Evolutionary conservation across 2,888 invertebrate species (phyloP), one percentile per base, ranked within the genome.

Genomic region (Calameuta pallipes): DNA sequence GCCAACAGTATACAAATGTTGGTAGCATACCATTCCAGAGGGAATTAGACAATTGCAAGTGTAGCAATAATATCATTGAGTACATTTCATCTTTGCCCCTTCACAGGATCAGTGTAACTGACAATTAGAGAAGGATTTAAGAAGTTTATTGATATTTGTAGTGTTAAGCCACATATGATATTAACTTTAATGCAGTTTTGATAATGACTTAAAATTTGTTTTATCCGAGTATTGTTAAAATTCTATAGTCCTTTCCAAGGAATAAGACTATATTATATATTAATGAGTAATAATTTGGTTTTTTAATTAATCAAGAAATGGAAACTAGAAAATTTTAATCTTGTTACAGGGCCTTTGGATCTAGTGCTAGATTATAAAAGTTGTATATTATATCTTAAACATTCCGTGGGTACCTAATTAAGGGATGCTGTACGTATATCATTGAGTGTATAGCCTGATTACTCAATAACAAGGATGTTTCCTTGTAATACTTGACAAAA

Each of bases 1-100:
- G 80, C 82, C 84, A 85, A 80, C 82, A 35, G 76, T 79, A 76
- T 82, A 80, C n/a, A 76, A 78, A 76, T 75, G 83, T 86, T 86
- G 84, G 83, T 80, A 81, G 78, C 76, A 79, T 86, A 83, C 78
- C 82, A 85, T 84, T 76, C 82, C 81, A 82, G 82, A 86, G 86
- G 1, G 36, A 36, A 83, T 78, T 83, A 84, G 78, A 79, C 12
- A 73, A 35, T 75, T 34, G 56, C 56, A 73, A 79, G 73, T 74
- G 30, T 79, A 82, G 75, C 37, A 30, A 74, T 36, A 34, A 34
- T 34, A 35, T 35, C 34, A 35, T 34, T n/a, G 74, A 34, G 23
- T 36, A 34, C 74, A 74, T 74, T 36, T 36, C 34, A 41, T 34
- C 31, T 74, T 69, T 69, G 74, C 74, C 79, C 79, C 76, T 80